Percentiles rank a stretch among this genome's conserved stretches.
Evolutionary conservation across 1,140 invertebrate genomes (phyloP).

Genomic region (Spodoptera litura): DNA sequence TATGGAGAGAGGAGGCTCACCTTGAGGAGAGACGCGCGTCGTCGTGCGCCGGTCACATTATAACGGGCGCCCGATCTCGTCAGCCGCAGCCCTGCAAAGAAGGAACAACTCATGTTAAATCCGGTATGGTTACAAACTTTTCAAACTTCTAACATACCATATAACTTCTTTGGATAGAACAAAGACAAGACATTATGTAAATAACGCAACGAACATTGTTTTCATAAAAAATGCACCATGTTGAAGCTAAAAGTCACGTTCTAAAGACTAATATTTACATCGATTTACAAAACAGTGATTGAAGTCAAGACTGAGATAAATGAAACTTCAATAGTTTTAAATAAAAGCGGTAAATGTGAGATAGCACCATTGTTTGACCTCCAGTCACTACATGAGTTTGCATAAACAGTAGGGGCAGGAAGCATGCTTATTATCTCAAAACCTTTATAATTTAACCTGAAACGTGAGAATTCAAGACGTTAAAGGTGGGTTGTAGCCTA

Average conservation of each 20-base stretch:
- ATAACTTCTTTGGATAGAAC: too few species aligned
- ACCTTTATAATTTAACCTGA: background rate
- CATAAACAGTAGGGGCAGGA: background rate
- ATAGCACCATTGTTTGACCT: background rate
- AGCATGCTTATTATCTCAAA: background rate
- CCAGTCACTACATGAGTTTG: background rate
- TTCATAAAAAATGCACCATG: too few species aligned
- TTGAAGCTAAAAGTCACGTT: too few species aligned
- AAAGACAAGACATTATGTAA: too few species aligned
- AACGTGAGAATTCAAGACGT: background rate
- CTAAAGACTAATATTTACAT: too few species aligned
- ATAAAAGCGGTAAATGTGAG: background rate
- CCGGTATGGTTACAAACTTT: too few species aligned
- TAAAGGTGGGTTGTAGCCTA: background rate
- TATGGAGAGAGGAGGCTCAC: slow-evolving; percentile 67
- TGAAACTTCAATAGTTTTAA: background rate
- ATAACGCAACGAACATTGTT: too few species aligned
- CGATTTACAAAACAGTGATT: too few species aligned
- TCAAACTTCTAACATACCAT: too few species aligned
- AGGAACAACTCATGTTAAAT: slow-evolving; percentile 56
- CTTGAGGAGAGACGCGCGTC: slow-evolving; percentile 78
- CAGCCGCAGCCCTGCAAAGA: slow-evolving; percentile 71
- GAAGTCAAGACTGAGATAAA: background rate
- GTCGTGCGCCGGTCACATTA: slow-evolving; percentile 82
- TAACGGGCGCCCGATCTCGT: slow-evolving; percentile 70